Evolutionary conservation across 1,140 invertebrate genomes (phyloP), one percentile per base, ranked within the genome.

Genomic region (Aleiodes sp.): DNA sequence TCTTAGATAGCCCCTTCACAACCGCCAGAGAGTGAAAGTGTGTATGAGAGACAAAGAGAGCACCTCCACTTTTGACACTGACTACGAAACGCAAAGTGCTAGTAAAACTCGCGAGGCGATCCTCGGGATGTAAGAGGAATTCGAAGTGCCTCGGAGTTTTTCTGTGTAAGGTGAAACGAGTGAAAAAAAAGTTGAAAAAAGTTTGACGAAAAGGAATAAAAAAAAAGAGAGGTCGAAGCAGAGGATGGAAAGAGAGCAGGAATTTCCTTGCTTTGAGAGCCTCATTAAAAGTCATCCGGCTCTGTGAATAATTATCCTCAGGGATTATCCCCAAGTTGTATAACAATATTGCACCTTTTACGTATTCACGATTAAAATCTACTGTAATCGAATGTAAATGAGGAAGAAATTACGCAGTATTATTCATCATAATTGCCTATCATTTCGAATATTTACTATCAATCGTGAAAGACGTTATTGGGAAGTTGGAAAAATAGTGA

Each of bases 61-160:
- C n/a, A n/a, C n/a, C n/a, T n/a, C n/a, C 21, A 62, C 66, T 68
- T 72, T 68, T 72, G 62, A 65, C 59, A 60, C 59, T 56, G 14
- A 62, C 35, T 35, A 26, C 60, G 57, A 29, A 60, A 68, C 65
- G 52, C 56, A 68, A 68, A 68, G 65, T 68, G 35, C 65, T 60
- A 68, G 65, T 60, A 60, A 59, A 68, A 68, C 21, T 52, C 65
- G 52, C 52, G 33, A 65, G 64, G 64, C 64, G 65, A 67, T 67
- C 28, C 41, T 57, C 33, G 35, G 60, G 21, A 68, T 59, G 65
- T 41, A 41, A 68, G 35, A 43, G 56, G 56, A 68, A 60, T 67
- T 67, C 56, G 39, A n/a, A 26, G 31, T 29, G 29, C 26, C 29
- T 31, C 14, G 21, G 37, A 62, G 46, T 52, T 52, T n/a, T 52